These are phyloP conservation scores for Danio kyathit DNA, from an alignment of 2,797 vertebrate species.

Conservation along the genomic window DNA sequence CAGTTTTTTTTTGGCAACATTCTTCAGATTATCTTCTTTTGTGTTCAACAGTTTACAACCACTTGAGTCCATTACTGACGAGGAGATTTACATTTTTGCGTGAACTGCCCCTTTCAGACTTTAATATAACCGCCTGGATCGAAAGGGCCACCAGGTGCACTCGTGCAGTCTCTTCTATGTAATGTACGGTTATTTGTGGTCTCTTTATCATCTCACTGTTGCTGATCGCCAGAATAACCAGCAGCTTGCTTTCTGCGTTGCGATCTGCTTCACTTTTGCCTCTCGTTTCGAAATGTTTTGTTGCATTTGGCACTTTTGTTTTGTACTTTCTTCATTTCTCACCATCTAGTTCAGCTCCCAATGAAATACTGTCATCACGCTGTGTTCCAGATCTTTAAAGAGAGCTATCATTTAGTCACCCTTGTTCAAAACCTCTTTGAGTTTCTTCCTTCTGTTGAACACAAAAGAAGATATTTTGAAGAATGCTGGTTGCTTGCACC, in stretches of 20 bases:
- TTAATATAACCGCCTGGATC: background rate
- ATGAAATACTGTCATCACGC: too few relatives aligned
- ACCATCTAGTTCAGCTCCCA: too few relatives aligned
- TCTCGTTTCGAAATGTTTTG: background rate
- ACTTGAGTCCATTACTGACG: too few relatives aligned
- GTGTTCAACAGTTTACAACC: too few relatives aligned
- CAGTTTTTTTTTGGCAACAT: too few relatives aligned
- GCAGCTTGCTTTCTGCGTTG: background rate
- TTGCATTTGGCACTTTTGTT: slow-evolving; percentile 18
- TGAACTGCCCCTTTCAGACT: background rate
- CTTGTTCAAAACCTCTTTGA: too few relatives aligned
- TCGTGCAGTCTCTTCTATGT: background rate
- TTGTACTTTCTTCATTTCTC: background rate
- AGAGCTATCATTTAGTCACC: too few relatives aligned
- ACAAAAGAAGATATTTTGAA: too few relatives aligned
- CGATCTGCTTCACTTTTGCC: slow-evolving; percentile 9
- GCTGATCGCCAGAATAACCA: background rate
- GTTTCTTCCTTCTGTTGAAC: too few relatives aligned
- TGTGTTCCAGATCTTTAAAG: too few relatives aligned
- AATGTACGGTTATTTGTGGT: background rate
- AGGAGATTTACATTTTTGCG: background rate
- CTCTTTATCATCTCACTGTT: background rate
- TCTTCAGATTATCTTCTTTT: too few relatives aligned
- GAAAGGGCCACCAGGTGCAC: background rate
- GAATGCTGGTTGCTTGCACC: too few relatives aligned